These are phyloP conservation scores for Aplocera efformata DNA, from an alignment of 2,888 invertebrate genomes.

Conservation along the genomic window DNA sequence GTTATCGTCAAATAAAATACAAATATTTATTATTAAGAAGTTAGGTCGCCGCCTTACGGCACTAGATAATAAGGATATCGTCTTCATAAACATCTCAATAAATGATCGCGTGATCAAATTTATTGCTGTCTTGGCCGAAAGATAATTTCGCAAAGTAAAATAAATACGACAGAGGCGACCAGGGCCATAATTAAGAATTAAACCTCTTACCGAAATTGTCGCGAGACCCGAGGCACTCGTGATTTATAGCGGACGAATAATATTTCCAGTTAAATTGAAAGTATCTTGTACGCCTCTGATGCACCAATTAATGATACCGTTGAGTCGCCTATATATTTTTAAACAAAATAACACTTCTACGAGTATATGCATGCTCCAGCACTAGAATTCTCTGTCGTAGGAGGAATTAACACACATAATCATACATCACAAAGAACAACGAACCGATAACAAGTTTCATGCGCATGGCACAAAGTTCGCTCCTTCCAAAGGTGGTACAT, in stretches of 20 bases:
- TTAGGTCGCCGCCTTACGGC: too few relatives aligned
- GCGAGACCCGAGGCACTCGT: slow-evolving; percentile 45
- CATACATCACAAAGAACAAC: too few relatives aligned
- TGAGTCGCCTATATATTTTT: slow-evolving; percentile 35
- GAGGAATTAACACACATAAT: too few relatives aligned
- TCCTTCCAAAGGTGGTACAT: too few relatives aligned
- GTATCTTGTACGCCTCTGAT: slow-evolving; percentile 50
- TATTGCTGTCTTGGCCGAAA: slow-evolving; percentile 43
- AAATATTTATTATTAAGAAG: too few relatives aligned
- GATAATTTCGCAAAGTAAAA: slow-evolving; percentile 64
- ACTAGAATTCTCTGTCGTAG: too few relatives aligned
- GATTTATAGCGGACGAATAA: slow-evolving; percentile 62
- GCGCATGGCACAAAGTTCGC: too few relatives aligned
- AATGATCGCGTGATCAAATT: slow-evolving; percentile 58
- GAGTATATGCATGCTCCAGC: too few relatives aligned
- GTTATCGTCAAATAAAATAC: too few relatives aligned
- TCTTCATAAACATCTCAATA: slow-evolving; percentile 53
- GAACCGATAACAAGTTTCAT: too few relatives aligned
- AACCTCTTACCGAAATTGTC: slow-evolving; percentile 66
- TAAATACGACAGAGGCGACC: slow-evolving; percentile 58
- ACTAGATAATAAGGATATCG: too few relatives aligned
- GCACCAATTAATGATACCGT: slow-evolving; percentile 48
- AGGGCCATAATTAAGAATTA: slow-evolving; percentile 72
- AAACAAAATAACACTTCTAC: slow-evolving; percentile 13
- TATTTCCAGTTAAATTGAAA: slow-evolving; percentile 63